Evolutionary conservation across 30 jellyfish, hydroid and myxozoan genomes (phyloP).

Genomic region (Pelagia noctiluca): DNA sequence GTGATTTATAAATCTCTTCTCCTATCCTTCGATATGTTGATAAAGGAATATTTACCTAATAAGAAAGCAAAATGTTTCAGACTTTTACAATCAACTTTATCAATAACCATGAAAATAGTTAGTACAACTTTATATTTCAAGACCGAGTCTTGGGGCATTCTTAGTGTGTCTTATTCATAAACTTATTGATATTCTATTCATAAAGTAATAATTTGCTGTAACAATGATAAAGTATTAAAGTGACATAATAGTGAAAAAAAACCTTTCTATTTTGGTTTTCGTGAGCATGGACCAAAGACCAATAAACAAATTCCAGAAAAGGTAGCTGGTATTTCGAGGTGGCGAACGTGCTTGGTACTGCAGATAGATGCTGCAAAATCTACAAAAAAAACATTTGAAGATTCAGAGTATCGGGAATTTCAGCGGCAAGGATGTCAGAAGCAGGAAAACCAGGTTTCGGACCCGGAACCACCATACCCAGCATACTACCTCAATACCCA

Average conservation of each 20-base stretch:
- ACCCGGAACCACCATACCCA: too few relatives aligned
- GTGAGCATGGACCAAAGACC: conserved; percentile 67
- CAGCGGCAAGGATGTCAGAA: background rate
- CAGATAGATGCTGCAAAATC: conserved; percentile 39
- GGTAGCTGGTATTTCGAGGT: conserved; percentile 32
- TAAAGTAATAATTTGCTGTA: too few relatives aligned
- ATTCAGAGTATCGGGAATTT: background rate
- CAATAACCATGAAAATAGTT: too few relatives aligned
- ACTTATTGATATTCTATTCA: too few relatives aligned
- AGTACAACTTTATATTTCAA: too few relatives aligned
- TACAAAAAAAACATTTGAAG: conserved; percentile 13
- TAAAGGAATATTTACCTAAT: conserved; percentile 54
- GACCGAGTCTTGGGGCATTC: too few relatives aligned
- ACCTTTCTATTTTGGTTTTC: conserved; percentile 62
- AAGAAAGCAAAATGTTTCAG: background rate
- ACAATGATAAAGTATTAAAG: background rate
- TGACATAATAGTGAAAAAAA: background rate
- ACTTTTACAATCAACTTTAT: too few relatives aligned
- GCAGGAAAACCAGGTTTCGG: background rate
- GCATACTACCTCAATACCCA: too few relatives aligned
- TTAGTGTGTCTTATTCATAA: too few relatives aligned
- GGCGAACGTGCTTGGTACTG: background rate
- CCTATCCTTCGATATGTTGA: conserved; percentile 79
- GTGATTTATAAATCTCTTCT: conserved; percentile 53
- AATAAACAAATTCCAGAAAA: conserved; percentile 55